Evolutionary conservation across 2,888 invertebrate genomes (phyloP).

Genomic region (Octonoba sinensis): DNA sequence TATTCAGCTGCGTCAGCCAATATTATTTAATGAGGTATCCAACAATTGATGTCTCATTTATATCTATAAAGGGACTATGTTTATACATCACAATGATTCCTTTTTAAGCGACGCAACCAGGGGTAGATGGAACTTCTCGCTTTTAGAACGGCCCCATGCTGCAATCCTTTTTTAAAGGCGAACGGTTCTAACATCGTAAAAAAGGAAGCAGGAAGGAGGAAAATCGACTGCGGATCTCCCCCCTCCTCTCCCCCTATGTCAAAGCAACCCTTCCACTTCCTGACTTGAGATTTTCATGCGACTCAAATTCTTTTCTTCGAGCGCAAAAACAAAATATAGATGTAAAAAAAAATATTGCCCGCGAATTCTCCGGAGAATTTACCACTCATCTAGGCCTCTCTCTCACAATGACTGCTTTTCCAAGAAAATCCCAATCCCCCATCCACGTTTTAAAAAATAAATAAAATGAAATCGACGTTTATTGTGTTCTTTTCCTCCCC

Average conservation of each 20-base stretch:
- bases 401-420: conserved; percentile 29
- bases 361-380: conserved; percentile 55
- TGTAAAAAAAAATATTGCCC: conserved; percentile 34
- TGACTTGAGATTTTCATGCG: conserved; percentile 62
- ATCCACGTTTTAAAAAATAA: conserved; percentile 44
- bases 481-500: conserved; percentile 29
- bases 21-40: no score
- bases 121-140: background rate
- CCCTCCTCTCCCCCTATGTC: conserved; percentile 25
- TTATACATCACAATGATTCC: no score
- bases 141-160: background rate
- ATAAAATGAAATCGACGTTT: conserved; percentile 57
- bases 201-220: conserved; percentile 32
- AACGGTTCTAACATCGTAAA: conserved; percentile 49
- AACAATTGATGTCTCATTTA: no score
- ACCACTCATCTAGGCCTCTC: conserved; percentile 41
- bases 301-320: conserved; percentile 46
- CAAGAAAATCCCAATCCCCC: conserved; percentile 40
- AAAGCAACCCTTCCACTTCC: conserved; percentile 59
- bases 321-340: conserved; percentile 29
- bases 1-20: no score
- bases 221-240: conserved; percentile 35
- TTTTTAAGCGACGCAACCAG: no score
- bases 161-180: conserved; percentile 5
- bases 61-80: no score